phyloP scores from a whole-genome alignment of 2,888 invertebrate genomes.

The Lithosia quadra region DNA sequence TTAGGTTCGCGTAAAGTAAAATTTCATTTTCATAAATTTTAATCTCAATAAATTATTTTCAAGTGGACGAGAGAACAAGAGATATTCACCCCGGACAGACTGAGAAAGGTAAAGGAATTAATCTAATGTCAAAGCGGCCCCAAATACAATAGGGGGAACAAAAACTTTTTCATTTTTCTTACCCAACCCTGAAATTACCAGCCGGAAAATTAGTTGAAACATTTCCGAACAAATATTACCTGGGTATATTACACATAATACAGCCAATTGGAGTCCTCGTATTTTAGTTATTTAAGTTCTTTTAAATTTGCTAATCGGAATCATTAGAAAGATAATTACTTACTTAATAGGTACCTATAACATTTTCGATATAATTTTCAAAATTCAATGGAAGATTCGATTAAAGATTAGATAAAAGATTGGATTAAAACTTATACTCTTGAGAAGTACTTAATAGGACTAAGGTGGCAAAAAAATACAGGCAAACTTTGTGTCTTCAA shows the following conservation, averaged over 20 bases:
- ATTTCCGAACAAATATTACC: conserved; percentile 39
- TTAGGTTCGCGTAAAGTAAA: conserved; percentile 55
- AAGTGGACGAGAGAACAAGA: conserved; percentile 59
- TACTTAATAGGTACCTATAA: no score
- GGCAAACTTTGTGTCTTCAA: no score
- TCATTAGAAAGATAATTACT: background rate
- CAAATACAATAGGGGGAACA: conserved; percentile 60
- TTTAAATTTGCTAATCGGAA: conserved; percentile 2
- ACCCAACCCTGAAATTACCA: conserved; percentile 35
- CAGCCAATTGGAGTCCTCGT: conserved; percentile 22
- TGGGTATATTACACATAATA: conserved; percentile 23
- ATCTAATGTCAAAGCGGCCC: conserved; percentile 63
- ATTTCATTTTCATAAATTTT: conserved; percentile 67
- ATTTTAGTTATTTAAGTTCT: background rate
- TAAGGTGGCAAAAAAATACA: background rate
- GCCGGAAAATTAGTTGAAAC: conserved; percentile 38
- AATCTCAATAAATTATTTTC: conserved; percentile 68
- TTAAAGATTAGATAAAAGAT: no score
- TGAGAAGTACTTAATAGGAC: background rate
- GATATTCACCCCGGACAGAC: conserved; percentile 51
- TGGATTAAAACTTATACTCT: no score
- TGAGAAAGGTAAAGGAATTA: conserved; percentile 65
- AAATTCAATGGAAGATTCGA: no score
- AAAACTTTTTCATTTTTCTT: conserved; percentile 61
- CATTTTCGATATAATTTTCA: no score